Base-by-base conservation (phyloP, 2,888 invertebrate species). In the Dioctria rufipes region DNA sequence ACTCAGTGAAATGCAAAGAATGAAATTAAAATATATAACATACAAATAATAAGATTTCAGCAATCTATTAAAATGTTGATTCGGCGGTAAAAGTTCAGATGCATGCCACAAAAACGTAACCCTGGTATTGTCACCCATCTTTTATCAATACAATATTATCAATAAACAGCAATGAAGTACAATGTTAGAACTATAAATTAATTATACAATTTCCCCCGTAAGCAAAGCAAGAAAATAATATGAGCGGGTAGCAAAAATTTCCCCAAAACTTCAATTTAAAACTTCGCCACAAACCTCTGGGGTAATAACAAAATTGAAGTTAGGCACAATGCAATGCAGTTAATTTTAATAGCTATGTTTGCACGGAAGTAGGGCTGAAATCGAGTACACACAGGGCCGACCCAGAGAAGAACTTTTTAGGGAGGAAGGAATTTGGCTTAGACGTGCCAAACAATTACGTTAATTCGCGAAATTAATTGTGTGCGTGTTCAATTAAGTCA, bases 21-120 rank as follows among this genome's bases (percentile, higher is more conserved):
- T 13, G 5, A 75, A 39, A 80, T 39, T 25, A 25, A 46, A 25
- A n/a, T 58, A 4, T 13, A 9, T 5, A 37, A 81, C 80, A 80
- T 73, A 83, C 83, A 83, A 63, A 42, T 78, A 83, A 66, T 83
- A 80, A 4, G 83, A 79, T 67, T 82, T 82, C 0, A 83, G 58
- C n/a, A 83, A 39, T 49, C 67, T 79, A 5, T 80, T 71, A 9
- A 60, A 39, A 9, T 79, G 73, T 25, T 49, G 63, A 3, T 77
- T 46, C 4, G 63, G n/a, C 11, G 82, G 75, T 9, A 83, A 46
- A 25, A 78, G 11, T 6, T 58, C 25, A 9, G 83, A 80, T 5
- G 83, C 83, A 60, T 81, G 49, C 43, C 79, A 66, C n/a, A 83
- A 63, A 82, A 77, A 82, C 5, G 13, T 25, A 25, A 43, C 37